Percentiles rank a stretch among this genome's conserved stretches.
These are phyloP conservation scores for Mellivora capensis DNA, from an alignment of 2,113 vertebrate species.

Conservation along the genomic window DNA sequence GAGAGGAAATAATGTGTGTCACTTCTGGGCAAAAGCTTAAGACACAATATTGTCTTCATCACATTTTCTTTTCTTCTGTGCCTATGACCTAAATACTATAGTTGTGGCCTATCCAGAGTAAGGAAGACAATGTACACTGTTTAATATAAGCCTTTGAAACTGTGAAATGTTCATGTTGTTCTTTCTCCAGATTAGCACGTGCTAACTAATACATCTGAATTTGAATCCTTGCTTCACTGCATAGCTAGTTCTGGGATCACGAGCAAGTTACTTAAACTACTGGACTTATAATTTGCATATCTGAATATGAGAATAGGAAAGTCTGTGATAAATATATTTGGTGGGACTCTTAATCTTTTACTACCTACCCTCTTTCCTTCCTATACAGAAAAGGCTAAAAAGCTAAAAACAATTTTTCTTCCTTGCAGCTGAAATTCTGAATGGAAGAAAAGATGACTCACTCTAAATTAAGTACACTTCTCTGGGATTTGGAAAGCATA, in stretches of 20 bases:
- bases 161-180: background rate
- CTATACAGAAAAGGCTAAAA: background rate
- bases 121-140: background rate
- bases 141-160: background rate
- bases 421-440: background rate
- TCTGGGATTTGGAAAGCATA: background rate
- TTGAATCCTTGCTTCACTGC: background rate
- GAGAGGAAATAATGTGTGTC: background rate
- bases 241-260: background rate
- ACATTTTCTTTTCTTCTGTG: background rate
- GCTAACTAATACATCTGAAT: background rate
- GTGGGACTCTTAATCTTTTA: background rate
- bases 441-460: background rate
- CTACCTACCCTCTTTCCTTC: background rate
- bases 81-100: background rate
- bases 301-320: background rate
- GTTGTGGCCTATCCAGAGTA: background rate
- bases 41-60: background rate
- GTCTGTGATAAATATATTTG: background rate
- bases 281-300: background rate
- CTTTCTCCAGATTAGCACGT: background rate
- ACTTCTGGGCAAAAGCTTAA: background rate
- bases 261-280: background rate
- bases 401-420: background rate
- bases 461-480: background rate